Evolutionary conservation across 2,797 vertebrate genomes (phyloP).

Genomic region (Chiloscyllium punctatum): DNA sequence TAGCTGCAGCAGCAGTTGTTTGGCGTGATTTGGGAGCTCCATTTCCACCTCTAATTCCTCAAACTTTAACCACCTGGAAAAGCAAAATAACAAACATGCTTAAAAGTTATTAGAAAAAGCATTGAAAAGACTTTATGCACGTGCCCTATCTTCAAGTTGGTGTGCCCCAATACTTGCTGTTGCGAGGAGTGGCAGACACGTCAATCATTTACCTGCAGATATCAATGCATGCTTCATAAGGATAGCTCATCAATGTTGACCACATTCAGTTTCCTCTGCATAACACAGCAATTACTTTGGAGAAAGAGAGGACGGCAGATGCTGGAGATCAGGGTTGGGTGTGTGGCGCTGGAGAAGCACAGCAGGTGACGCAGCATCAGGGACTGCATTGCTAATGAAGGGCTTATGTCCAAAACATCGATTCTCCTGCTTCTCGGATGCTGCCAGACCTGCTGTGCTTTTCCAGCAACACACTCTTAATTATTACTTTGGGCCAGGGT

Average conservation of each 20-base stretch:
- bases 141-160: slow-evolving; percentile 48
- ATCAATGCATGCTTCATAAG: neutral
- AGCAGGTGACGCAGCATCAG: no score
- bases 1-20: slow-evolving; percentile 97
- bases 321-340: no score
- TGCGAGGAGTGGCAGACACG: neutral
- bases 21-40: slow-evolving; percentile 99
- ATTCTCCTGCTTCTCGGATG: no score
- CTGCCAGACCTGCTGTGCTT: no score
- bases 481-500: neutral
- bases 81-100: neutral
- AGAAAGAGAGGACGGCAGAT: no score
- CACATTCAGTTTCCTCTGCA: neutral
- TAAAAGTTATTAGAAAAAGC: neutral
- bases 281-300: neutral
- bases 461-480: neutral
- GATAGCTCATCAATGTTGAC: neutral
- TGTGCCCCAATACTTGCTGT: neutral
- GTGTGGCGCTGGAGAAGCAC: no score
- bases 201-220: neutral
- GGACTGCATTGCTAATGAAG: no score
- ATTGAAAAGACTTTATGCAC: slow-evolving; percentile 43
- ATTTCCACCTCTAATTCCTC: slow-evolving; percentile 86
- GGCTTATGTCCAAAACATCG: no score
- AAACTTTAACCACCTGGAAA: slow-evolving; percentile 72